Conservation (phyloP, 2,888 invertebrate genomes). For the Magallana nippona region DNA sequence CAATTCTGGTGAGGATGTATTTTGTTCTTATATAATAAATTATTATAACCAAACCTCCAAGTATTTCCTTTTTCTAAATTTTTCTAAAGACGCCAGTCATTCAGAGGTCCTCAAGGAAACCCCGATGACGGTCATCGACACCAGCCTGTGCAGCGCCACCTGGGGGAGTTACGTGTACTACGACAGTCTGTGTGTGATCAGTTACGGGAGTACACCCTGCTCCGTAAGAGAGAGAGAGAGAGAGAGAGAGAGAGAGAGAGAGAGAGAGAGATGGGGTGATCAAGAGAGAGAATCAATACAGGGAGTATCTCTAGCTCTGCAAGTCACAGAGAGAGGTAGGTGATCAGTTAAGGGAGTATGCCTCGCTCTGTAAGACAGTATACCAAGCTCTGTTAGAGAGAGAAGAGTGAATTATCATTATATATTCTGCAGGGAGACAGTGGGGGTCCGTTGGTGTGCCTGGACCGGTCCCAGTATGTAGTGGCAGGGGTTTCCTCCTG, state of each 20-base stretch:
- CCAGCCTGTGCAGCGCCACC: slow-evolving; percentile 38
- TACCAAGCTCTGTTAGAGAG: no score
- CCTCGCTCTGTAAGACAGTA: no score
- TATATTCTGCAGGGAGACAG: slow-evolving; percentile 47
- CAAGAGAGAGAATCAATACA: slow-evolving; percentile 26
- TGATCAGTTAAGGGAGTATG: no score
- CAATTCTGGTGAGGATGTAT: no score
- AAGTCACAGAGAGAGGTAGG: background rate
- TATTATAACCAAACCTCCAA: background rate
- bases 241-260: no score
- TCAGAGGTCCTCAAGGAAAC: slow-evolving; percentile 34
- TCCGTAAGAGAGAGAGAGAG: slow-evolving; percentile 34
- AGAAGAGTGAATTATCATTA: background rate
- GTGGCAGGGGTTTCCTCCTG: slow-evolving; percentile 49
- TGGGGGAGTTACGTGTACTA: slow-evolving; percentile 50
- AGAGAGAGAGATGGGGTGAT: background rate
- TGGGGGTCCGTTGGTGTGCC: slow-evolving; percentile 49
- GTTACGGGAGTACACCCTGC: slow-evolving; percentile 40
- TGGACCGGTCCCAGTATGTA: slow-evolving; percentile 22
- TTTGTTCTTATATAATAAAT: no score
- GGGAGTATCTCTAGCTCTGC: slow-evolving; percentile 41
- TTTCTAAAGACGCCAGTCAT: background rate
- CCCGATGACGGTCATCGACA: slow-evolving; percentile 21
- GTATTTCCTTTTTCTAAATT: background rate
- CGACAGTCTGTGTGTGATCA: slow-evolving; percentile 43